These are phyloP conservation scores for Galagoides demidoff DNA, from an alignment of 2,797 vertebrate genomes.

Conservation along the genomic window DNA sequence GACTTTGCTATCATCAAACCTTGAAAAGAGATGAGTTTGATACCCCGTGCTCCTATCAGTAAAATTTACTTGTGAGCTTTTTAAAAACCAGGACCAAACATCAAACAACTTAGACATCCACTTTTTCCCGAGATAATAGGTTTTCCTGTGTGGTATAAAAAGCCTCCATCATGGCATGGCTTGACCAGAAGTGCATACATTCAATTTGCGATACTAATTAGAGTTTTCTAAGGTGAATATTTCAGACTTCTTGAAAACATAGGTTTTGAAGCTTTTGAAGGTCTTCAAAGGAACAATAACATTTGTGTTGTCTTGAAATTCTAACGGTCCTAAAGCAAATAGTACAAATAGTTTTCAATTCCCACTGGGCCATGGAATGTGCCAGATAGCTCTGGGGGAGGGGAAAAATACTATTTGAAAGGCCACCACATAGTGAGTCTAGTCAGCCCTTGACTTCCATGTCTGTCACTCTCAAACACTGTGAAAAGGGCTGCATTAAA, in stretches of 20 bases:
- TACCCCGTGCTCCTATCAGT: neutral
- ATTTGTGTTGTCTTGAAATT: slow-evolving; percentile 27
- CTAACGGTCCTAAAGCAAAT: neutral
- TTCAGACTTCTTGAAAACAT: slow-evolving; percentile 19
- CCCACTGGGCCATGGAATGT: neutral
- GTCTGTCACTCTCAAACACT: neutral
- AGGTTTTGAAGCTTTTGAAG: neutral
- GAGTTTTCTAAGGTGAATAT: neutral
- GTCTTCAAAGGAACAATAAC: neutral
- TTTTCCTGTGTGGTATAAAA: slow-evolving; percentile 22
- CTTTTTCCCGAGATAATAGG: slow-evolving; percentile 27
- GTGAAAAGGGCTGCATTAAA: neutral
- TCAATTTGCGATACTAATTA: neutral
- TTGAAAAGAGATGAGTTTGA: neutral
- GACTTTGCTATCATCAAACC: neutral
- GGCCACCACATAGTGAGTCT: neutral
- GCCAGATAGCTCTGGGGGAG: neutral
- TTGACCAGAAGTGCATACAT: neutral
- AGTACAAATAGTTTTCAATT: neutral
- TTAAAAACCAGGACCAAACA: neutral
- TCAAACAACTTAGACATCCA: neutral
- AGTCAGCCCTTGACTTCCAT: neutral
- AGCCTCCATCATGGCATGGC: neutral
- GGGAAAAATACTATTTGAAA: neutral
- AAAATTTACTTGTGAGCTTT: neutral